Evolutionary conservation across 1,140 invertebrate species (phyloP).

Genomic region (Fopius arisanus): DNA sequence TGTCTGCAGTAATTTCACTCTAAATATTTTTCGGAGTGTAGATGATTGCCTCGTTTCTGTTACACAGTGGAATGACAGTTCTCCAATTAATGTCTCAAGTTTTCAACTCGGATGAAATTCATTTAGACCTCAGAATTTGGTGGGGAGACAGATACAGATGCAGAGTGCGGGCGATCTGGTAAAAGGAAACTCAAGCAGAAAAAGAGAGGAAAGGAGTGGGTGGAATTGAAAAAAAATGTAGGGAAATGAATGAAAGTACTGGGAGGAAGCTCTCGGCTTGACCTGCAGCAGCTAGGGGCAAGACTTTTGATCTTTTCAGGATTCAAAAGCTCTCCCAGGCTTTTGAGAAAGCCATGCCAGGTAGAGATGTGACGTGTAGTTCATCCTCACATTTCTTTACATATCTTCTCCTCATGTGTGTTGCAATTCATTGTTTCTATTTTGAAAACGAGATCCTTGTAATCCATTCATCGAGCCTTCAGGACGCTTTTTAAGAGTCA

Average conservation of each 20-base stretch:
- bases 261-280: slow-evolving; percentile 29
- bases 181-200: not conserved
- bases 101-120: not conserved
- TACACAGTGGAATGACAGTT: no score
- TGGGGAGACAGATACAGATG: not conserved
- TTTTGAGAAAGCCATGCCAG: slow-evolving; percentile 34
- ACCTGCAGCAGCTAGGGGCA: slow-evolving; percentile 33
- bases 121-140: not conserved
- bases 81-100: no score
- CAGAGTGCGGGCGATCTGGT: not conserved
- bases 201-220: slow-evolving; percentile 9
- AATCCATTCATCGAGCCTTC: not conserved
- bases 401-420: not conserved
- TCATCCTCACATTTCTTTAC: not conserved
- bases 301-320: slow-evolving; percentile 42
- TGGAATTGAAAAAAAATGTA: not conserved
- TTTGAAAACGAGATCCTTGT: not conserved
- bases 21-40: no score
- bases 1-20: no score
- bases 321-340: slow-evolving; percentile 36
- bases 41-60: no score
- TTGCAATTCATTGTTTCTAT: not conserved
- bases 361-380: not conserved
- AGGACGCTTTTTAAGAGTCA: not conserved
- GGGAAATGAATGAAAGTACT: slow-evolving; percentile 9